Evolutionary conservation across 1,140 invertebrate species (phyloP).

Genomic region (Habropoda laboriosa): DNA sequence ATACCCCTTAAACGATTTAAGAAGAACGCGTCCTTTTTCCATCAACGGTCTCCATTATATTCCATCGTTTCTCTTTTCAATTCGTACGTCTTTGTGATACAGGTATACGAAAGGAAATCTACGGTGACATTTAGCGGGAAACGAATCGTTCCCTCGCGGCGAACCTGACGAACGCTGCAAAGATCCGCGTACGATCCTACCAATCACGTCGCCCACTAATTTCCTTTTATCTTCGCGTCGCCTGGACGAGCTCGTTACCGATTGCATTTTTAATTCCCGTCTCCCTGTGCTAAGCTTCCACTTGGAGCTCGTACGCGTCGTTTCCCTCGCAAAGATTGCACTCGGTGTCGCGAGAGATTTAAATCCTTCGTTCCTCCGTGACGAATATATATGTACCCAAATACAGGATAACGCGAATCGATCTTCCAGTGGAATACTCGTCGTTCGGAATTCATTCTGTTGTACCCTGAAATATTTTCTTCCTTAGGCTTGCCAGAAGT

Average conservation of each 20-base stretch:
- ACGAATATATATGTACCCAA: no score
- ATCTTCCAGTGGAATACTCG: not conserved
- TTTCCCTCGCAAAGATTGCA: not conserved
- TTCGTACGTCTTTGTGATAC: no score
- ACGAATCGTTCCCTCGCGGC: not conserved
- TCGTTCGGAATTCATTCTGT: no score
- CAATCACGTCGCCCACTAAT: constrained; percentile 39
- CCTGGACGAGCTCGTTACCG: constrained; percentile 30
- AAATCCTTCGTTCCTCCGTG: not conserved
- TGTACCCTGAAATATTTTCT: no score
- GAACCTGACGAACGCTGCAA: not conserved
- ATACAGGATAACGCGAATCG: not conserved
- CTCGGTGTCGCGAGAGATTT: constrained; percentile 18
- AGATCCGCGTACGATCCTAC: constrained; percentile 18
- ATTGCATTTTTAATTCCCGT: constrained; percentile 51
- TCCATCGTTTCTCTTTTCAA: no score
- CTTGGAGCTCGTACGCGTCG: not conserved
- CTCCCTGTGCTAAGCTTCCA: not conserved
- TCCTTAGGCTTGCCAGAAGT: no score
- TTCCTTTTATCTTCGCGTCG: constrained; percentile 46
- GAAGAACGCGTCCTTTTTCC: no score
- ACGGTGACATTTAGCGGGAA: no score
- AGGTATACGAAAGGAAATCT: no score
- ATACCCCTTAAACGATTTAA: no score
- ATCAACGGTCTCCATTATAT: no score